Base-by-base conservation (phyloP, 2,113 vertebrate species). In the Sebastes fasciatus region DNA sequence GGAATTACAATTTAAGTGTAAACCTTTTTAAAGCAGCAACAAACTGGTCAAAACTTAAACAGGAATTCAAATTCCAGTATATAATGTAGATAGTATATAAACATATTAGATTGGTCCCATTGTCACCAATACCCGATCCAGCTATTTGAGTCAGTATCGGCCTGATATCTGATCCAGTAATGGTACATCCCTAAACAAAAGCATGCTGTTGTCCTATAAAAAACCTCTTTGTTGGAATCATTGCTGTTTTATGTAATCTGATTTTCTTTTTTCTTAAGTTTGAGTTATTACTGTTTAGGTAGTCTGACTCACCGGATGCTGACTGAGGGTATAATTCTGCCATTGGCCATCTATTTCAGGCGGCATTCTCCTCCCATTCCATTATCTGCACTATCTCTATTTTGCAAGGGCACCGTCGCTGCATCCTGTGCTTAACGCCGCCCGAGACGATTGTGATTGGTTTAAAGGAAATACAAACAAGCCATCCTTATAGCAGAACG, bases 261-360 rank as follows among this genome's bases (percentile, higher is more conserved):
- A 77, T 84, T 68, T 77, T 19, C 40, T 57, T 58, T 51, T 34
- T 42, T 78, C 13, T 75, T 26, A 52, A 73, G 73, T 76, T 77
- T 54, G 43, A 74, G 70, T 73, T 77, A 49, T 78, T 65, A 64
- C 74, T 34, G 34, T 34, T 34, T 34, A 34, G 34, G 34, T 34
- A 34, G 34, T 34, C 34, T 34, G 34, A 34, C 34, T 34, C 34
- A 34, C 34, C 34, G 34, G 34, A 34, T 34, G 34, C 34, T 34
- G 34, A 34, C 34, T 34, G 34, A 34, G 34, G 34, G 34, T 34
- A 34, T 34, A 34, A 34, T 34, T 34, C 34, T 34, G 34, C 34
- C 34, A 34, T 34, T 34, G 34, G 34, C 34, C 34, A 34, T 34
- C 34, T 34, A 34, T 34, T 34, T 34, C 34, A 34, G 34, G 34